phyloP scores from a whole-genome alignment of 2,888 invertebrate genomes.

The Hetaerina titia region DNA sequence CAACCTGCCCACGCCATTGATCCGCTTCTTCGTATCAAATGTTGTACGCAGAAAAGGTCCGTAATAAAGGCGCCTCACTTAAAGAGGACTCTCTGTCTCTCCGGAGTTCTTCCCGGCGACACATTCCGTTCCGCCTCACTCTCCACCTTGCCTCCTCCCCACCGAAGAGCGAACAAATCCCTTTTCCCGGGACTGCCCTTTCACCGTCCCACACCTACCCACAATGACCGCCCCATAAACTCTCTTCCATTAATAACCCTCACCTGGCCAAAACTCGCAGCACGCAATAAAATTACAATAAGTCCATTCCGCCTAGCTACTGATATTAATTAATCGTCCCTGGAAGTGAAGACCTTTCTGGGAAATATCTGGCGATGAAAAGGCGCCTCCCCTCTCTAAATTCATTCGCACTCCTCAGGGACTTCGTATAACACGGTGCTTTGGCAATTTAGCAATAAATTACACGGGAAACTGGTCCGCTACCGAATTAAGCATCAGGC shows the following conservation, averaged over 20 bases:
- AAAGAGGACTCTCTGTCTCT: too few relatives aligned
- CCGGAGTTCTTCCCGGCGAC: not conserved
- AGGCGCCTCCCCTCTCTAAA: not conserved
- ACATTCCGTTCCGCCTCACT: not conserved
- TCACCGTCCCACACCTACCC: too few relatives aligned
- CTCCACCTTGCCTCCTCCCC: not conserved
- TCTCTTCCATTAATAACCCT: not conserved
- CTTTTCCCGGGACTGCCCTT: too few relatives aligned
- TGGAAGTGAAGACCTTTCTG: not conserved
- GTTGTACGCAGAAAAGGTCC: not conserved
- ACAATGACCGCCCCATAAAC: not conserved
- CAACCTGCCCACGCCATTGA: not conserved
- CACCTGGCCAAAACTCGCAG: not conserved
- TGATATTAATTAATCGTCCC: conserved; percentile 5
- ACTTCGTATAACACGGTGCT: not conserved
- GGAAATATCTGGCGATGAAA: not conserved
- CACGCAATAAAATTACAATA: not conserved
- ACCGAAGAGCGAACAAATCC: too few relatives aligned
- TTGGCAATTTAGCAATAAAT: not conserved
- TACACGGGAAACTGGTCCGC: not conserved
- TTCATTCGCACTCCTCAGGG: not conserved
- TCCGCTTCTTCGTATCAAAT: not conserved
- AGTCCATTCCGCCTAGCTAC: not conserved
- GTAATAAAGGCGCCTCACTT: not conserved
- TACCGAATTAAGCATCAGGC: not conserved